phyloP scores from a whole-genome alignment of 1,140 invertebrate species.

The Bombus waltoni region DNA sequence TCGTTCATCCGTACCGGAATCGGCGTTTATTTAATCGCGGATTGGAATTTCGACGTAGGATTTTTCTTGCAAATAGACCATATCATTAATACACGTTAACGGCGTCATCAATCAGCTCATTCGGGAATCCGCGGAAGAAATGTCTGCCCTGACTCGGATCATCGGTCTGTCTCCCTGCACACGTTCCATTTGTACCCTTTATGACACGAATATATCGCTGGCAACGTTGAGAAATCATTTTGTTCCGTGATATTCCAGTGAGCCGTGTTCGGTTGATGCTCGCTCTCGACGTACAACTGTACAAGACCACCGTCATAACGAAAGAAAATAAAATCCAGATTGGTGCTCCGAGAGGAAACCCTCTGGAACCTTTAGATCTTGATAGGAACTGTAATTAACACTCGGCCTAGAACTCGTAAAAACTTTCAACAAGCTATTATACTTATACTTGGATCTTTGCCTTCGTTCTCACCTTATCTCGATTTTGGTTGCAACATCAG shows the following conservation, averaged over 20 bases:
- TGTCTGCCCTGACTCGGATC: background rate
- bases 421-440: background rate
- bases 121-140: conserved; percentile 23
- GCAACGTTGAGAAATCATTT: conserved; percentile 39
- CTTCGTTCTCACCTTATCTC: background rate
- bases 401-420: background rate
- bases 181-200: conserved; percentile 43
- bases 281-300: too few species aligned
- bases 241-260: conserved; percentile 40
- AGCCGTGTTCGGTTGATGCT: background rate
- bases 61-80: background rate
- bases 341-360: background rate
- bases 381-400: conserved; percentile 33
- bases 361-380: background rate
- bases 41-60: background rate
- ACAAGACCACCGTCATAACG: conserved; percentile 13
- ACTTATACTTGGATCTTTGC: background rate
- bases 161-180: conserved; percentile 11
- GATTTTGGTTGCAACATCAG: background rate
- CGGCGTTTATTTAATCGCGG: background rate
- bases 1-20: background rate
- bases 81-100: conserved; percentile 1
- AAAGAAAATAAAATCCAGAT: conserved; percentile 27
- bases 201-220: conserved; percentile 30
- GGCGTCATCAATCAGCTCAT: conserved; percentile 10